A percentile compares a stretch with the other conserved stretches of the same genome.
Evolutionary conservation across 2,797 vertebrate genomes (phyloP).

Genomic region (Benthosema pterotum): DNA sequence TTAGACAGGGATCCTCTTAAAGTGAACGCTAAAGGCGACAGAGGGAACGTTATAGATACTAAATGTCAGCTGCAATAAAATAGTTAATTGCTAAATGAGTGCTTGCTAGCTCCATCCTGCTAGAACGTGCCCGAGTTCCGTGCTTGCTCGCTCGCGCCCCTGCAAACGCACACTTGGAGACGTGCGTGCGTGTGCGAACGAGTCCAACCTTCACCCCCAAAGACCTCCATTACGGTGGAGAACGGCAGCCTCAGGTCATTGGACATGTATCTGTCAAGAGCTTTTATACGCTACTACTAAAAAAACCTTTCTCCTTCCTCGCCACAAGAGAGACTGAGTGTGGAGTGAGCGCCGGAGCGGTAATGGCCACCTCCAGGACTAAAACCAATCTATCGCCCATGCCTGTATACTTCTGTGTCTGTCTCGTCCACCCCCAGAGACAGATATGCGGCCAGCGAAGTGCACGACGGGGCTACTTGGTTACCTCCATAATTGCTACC

Average conservation of each 20-base stretch:
- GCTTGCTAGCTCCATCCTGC: no score
- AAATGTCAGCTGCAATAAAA: no score
- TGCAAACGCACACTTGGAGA: no score
- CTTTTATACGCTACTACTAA: slow-evolving; percentile 1
- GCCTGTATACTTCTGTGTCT: neutral
- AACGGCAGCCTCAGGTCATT: slow-evolving; percentile 14
- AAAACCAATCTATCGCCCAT: slow-evolving; percentile 2
- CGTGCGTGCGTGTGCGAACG: neutral
- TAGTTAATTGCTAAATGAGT: no score
- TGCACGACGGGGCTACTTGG: no score
- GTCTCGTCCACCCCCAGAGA: no score
- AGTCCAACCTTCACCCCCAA: slow-evolving; percentile 30
- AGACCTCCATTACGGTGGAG: slow-evolving; percentile 32
- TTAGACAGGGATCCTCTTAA: no score
- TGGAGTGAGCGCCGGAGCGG: slow-evolving; percentile 7
- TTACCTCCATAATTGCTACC: no score
- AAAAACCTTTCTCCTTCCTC: slow-evolving; percentile 17
- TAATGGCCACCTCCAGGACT: slow-evolving; percentile 14
- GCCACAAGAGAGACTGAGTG: slow-evolving; percentile 30
- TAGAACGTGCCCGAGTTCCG: neutral
- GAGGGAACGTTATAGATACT: no score
- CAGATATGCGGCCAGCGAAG: no score
- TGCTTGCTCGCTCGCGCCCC: no score
- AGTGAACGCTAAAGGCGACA: no score
- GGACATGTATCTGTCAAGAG: slow-evolving; percentile 20